Percentiles rank a stretch among this genome's conserved stretches.
These are phyloP conservation scores for Clunio marinus DNA, from an alignment of 2,888 invertebrate genomes.

Conservation along the genomic window DNA sequence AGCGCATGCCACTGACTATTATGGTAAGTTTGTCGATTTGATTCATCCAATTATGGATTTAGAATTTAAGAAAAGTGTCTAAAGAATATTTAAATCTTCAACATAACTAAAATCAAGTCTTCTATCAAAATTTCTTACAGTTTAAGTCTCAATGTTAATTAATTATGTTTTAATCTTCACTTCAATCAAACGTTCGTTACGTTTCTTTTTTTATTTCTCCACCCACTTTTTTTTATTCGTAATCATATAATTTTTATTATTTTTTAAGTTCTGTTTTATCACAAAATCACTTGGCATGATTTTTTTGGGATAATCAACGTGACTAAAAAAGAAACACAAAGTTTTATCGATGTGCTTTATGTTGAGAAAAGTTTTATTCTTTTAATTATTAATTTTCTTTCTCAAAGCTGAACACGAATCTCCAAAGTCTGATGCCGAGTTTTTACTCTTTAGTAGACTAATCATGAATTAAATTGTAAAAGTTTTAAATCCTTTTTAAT, in stretches of 20 bases:
- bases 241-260: slow-evolving; percentile 5
- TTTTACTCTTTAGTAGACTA: not conserved
- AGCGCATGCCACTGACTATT: slow-evolving; percentile 98
- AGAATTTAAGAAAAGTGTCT: not conserved
- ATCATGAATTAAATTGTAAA: not conserved
- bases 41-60: not conserved
- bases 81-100: not conserved
- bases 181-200: not conserved
- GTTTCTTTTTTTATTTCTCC: slow-evolving; percentile 34
- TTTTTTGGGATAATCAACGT: too few relatives aligned
- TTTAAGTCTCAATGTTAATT: not conserved
- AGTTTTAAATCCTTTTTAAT: not conserved
- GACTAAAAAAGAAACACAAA: too few relatives aligned
- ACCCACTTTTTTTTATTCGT: slow-evolving; percentile 30
- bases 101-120: not conserved
- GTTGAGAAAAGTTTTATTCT: too few relatives aligned
- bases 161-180: not conserved
- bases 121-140: not conserved
- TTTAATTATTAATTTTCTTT: too few relatives aligned
- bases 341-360: too few relatives aligned
- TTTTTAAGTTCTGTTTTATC: too few relatives aligned
- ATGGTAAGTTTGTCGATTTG: slow-evolving; percentile 77
- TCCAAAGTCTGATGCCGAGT: too few relatives aligned
- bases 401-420: too few relatives aligned
- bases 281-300: too few relatives aligned